phyloP scores from a whole-genome alignment of 1,140 invertebrate species.

The Aporrectodea caliginosa region DNA sequence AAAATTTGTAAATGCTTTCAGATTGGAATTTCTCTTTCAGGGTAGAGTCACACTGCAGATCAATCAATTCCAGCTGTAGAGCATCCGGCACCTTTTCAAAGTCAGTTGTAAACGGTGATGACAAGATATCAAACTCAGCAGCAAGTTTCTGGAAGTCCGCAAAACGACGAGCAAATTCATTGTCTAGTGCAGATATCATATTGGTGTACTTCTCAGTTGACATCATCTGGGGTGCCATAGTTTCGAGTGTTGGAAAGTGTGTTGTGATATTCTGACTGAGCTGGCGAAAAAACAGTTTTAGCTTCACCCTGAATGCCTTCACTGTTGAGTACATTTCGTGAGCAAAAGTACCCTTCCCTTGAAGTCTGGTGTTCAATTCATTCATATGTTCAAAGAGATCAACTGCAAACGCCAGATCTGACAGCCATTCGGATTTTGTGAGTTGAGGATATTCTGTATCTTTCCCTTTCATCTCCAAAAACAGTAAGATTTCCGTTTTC shows the following conservation, averaged over 20 bases:
- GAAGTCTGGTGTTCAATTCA: conserved; percentile 6
- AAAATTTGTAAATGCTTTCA: conserved; percentile 4
- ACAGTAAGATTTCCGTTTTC: no score
- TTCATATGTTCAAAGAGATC: neutral
- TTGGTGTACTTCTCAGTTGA: conserved; percentile 3
- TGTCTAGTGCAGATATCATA: conserved; percentile 6
- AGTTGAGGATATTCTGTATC: no score
- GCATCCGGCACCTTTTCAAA: neutral
- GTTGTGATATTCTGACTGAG: conserved; percentile 7
- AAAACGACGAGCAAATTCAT: conserved; percentile 10
- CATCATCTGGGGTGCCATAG: conserved; percentile 13
- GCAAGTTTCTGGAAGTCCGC: neutral
- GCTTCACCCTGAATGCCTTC: conserved; percentile 11
- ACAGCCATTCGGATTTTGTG: no score
- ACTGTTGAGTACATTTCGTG: neutral
- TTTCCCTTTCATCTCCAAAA: no score
- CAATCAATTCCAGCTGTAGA: conserved; percentile 22
- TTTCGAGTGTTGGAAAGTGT: conserved; percentile 13
- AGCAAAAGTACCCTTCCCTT: neutral
- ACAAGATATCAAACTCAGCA: conserved; percentile 4
- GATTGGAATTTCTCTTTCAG: conserved; percentile 12
- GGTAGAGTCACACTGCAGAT: conserved; percentile 13
- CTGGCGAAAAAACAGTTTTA: neutral
- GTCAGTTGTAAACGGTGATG: conserved; percentile 4
- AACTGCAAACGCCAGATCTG: neutral